phyloP scores from a whole-genome alignment of 2,888 invertebrate genomes.

The Plebejus argus region DNA sequence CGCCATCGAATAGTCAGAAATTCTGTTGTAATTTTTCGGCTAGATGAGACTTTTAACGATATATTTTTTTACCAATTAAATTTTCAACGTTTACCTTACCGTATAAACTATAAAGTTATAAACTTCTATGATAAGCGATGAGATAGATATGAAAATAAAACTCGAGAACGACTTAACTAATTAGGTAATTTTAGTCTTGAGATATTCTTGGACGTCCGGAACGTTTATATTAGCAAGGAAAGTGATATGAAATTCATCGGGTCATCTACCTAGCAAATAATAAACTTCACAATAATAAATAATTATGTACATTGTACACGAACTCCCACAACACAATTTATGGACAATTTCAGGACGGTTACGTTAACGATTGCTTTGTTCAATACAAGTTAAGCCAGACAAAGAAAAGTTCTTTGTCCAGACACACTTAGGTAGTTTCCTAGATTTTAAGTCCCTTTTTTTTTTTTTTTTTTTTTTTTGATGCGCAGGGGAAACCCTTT shows the following conservation, averaged over 20 bases:
- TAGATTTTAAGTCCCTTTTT: not conserved
- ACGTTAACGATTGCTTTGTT: not conserved
- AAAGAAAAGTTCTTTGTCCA: conserved; percentile 10
- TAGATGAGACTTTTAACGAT: not conserved
- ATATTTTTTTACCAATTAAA: too few species aligned
- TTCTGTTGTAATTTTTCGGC: conserved; percentile 1
- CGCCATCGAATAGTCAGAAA: not conserved
- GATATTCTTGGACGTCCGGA: too few species aligned
- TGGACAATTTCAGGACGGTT: not conserved
- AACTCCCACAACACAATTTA: not conserved
- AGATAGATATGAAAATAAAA: too few species aligned
- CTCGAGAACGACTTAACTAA: too few species aligned
- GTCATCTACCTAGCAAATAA: not conserved
- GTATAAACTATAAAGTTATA: too few species aligned
- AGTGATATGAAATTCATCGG: too few species aligned
- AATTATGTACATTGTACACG: not conserved
- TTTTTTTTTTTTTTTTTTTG: too few species aligned
- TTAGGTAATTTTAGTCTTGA: too few species aligned
- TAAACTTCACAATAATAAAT: not conserved
- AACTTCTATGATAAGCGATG: too few species aligned
- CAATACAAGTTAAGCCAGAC: not conserved
- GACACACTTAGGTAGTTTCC: not conserved
- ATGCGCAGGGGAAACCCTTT: too few species aligned
- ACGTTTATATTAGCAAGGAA: too few species aligned
- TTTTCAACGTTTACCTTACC: not conserved